Base-by-base conservation (phyloP, 2,113 vertebrate genomes). In the Vimba vimba region DNA sequence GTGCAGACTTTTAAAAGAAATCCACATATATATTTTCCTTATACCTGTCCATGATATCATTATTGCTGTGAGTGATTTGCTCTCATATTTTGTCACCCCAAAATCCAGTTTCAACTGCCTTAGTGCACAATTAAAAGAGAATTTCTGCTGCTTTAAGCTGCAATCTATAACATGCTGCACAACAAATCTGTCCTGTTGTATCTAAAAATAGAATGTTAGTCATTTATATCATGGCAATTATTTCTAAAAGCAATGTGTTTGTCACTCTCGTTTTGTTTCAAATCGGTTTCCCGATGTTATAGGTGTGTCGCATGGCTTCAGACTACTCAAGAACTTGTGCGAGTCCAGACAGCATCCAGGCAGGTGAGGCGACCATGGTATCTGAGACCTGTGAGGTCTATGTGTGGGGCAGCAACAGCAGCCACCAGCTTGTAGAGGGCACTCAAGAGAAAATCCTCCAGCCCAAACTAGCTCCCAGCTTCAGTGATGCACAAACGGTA, bases 291-390 rank as follows among this genome's bases (percentile, higher is more conserved):
- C 43, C 66, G 97, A 87, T 97, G 97, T 55, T 47, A 69, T 91
- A 96, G 95, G 94, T 96, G 82, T 95, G 95, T 90, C 94, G 94
- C 86, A 90, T 96, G 85, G 95, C 95, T 0, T 95, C 95, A 47
- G 93, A 92, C 91, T 96, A 95, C 93, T 91, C 94, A 57, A 94
- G 94, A 92, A 95, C 94, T 1, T 95, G 95, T 86, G 98, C 98
- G n/a, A 99, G 97, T 86, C 97, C 98, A 2, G 98, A 99, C 89
- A 99, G 96, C 93, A 97, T 99, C 52, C 98, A 99, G 92, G 97
- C 96, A 0, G 97, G 89, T 10, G 94, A 96, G 43, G 86, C 92
- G 0, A 92, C 95, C 64, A 90, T 94, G 92, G 95, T 96, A 96
- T 99, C 98, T 0, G 98, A 99, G 89, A 98, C 97, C 39, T 99